Percentiles rank a stretch among this genome's conserved stretches.
Conservation (phyloP, 2,888 invertebrate species). For the Ectemnius continuus region DNA sequence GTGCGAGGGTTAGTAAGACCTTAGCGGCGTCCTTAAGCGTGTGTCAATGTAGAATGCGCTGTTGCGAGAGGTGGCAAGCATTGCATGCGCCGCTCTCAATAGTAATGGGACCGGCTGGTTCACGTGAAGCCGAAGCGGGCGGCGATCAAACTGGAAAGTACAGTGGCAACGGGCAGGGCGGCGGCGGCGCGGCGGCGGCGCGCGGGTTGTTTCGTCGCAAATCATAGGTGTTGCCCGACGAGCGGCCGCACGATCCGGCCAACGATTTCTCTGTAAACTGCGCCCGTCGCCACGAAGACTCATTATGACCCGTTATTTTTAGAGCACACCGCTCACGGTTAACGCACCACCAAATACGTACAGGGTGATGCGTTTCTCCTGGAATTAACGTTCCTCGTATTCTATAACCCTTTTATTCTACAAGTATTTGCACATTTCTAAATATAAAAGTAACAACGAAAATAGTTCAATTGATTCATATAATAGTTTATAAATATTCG, state of each 20-base stretch:
- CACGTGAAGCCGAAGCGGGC: conserved; percentile 36
- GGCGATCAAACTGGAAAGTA: conserved; percentile 25
- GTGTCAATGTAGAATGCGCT: background rate
- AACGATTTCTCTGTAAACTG: conserved; percentile 63
- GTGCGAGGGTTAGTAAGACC: no score
- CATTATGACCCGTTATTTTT: conserved; percentile 59
- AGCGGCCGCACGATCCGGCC: conserved; percentile 55
- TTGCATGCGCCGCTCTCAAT: conserved; percentile 6
- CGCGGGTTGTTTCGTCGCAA: conserved; percentile 59
- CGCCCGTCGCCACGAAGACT: conserved; percentile 61
- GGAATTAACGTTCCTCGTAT: no score
- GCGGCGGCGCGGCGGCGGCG: no score
- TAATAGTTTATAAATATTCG: no score
- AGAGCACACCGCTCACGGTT: conserved; percentile 40
- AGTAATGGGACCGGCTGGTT: conserved; percentile 20
- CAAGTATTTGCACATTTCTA: no score
- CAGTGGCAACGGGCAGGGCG: conserved; percentile 6
- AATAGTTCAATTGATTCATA: no score
- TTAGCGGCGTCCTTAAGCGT: background rate
- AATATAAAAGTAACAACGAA: no score
- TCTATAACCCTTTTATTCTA: no score
- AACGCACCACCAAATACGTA: no score
- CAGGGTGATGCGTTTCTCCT: no score
- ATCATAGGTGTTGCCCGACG: conserved; percentile 63
- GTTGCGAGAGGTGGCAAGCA: background rate